A percentile compares a stretch with the other conserved stretches of the same genome.
Conservation (phyloP, 2,888 invertebrate genomes). For the Ochropacha duplaris region DNA sequence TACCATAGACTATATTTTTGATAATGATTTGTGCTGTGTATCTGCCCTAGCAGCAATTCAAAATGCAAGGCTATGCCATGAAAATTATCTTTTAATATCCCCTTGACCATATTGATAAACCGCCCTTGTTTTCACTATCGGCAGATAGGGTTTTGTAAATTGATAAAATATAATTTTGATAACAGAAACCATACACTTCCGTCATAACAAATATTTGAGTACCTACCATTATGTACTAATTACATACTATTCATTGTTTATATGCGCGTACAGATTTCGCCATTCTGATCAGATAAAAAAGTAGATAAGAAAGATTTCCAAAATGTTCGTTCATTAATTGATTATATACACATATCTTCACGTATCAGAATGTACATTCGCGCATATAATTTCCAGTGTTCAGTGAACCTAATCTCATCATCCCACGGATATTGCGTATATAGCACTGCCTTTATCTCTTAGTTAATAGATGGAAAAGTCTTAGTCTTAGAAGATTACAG, state of each 20-base stretch:
- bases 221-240: background rate
- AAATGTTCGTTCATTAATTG: background rate
- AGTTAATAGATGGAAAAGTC: conserved; percentile 1
- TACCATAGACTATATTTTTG: no score
- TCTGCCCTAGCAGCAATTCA: no score
- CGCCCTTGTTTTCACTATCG: background rate
- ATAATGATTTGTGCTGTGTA: no score
- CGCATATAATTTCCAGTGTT: background rate
- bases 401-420: background rate
- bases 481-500: background rate
- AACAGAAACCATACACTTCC: background rate
- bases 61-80: background rate
- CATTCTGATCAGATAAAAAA: background rate
- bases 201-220: background rate
- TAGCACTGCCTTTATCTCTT: conserved; percentile 1
- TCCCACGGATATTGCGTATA: background rate
- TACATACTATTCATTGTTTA: background rate
- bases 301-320: background rate
- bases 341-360: background rate
- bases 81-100: background rate
- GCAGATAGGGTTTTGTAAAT: background rate
- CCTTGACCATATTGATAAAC: background rate
- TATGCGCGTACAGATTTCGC: no score
- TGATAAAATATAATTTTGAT: background rate
- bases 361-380: background rate